Evolutionary conservation across 2,797 vertebrate genomes (phyloP), one percentile per base, ranked within the genome.

Genomic region (Gymnothorax javanicus): DNA sequence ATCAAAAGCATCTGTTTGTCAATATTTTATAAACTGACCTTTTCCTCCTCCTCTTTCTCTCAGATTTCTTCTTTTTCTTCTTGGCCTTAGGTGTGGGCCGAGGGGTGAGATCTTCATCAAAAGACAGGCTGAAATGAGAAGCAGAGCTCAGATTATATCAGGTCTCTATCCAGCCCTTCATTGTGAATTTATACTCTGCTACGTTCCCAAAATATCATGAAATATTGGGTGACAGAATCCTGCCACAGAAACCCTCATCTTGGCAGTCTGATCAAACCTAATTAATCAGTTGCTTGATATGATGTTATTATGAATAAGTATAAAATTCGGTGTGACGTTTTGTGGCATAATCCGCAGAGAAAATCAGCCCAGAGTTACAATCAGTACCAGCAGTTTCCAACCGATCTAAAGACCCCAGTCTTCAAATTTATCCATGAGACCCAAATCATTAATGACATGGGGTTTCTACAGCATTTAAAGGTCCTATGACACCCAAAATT

Each of bases 21-120:
- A 71, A 71, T 85, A 54, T 87, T 89, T 88, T 27, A 59, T 83
- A 5, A 86, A 92, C 92, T 90, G 86, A 97, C 98, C 98, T 97
- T 94, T 97, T 97, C 91, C 98, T 94, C 90, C 97, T 95, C 91
- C 97, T 98, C 95, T 97, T 99, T 91, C 96, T 94, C 12, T 96
- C 86, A 0, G 97, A 98, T 92, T 99, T 99, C 94, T 98, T 98
- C 94, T 98, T 99, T 94, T 98, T 99, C 93, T 98, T 99, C 95
- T 98, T 99, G 0, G 93, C 94, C 88, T 97, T 96, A 89, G 94
- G 90, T 54, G 93, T 84, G 0, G 94, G 96, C 0, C 89, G 96
- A 3, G 92, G 96, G 0, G 90, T 95, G 56, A 90, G 89, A 2
- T 96, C 94, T 75, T 93, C 95, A 64, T 96, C 91, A 0, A 86